Base-by-base conservation (phyloP, 2,113 vertebrate genomes). In the Eublepharis macularius region DNA sequence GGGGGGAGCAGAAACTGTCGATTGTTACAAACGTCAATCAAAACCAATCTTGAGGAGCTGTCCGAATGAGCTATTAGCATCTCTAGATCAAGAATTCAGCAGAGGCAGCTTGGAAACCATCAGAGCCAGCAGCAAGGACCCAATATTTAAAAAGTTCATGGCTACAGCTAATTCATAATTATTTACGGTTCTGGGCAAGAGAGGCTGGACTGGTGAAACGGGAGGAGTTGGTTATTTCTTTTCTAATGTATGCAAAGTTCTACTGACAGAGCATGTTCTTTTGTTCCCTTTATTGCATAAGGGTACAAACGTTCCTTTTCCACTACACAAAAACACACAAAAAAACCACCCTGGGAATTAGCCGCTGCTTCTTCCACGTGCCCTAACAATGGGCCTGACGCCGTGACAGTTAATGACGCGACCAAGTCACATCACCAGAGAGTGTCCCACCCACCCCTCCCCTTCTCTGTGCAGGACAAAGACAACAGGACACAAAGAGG, bases 71-170 rank as follows among this genome's bases (percentile, higher is more conserved):
- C 29, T 43, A 82, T 89, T 81, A 91, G 87, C 90, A 93, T 91
- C 90, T 91, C 94, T 87, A 84, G 89, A 84, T 88, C 89, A 85
- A 92, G 45, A 66, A 91, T 87, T 90, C 85, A 81, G 91, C 90
- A 90, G 85, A 90, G 93, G 90, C 90, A 92, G 80, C 83, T 87
- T 65, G 83, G 86, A 69, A 89, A 89, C 85, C 75, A 90, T 89
- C 87, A 79, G 89, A 81, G 76, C 85, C 85, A 91, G 81, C 75
- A 54, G 88, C 29, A 84, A 80, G 79, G 76, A 69, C 73, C 16
- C 41, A 36, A 84, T 51, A 88, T 82, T 49, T 90, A 90, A 47
- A 29, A 26, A 7, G 54, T 81, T 90, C 85, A 79, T 68, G 86
- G 75, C 86, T 89, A 88, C 51, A 90, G 83, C 83, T 92, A 84